Evolutionary conservation across 2,888 invertebrate species (phyloP).

Genomic region (Tricholauxania praeusta): DNA sequence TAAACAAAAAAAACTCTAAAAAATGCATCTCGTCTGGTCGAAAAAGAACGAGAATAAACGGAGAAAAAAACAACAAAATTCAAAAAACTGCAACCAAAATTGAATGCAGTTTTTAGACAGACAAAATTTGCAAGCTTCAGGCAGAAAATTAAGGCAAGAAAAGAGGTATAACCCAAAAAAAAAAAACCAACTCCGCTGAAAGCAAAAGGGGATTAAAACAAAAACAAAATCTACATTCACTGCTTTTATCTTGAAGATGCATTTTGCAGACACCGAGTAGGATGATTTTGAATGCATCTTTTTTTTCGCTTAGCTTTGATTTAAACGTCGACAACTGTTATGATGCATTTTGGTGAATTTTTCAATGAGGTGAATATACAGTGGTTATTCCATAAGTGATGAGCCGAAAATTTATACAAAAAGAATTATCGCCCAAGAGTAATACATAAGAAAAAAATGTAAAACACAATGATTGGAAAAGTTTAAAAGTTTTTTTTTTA

Average conservation of each 20-base stretch:
- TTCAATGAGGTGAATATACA: slow-evolving; percentile 19
- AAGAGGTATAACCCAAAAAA: slow-evolving; percentile 31
- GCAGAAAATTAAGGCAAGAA: neutral
- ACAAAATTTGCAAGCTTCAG: neutral
- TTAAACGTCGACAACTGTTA: slow-evolving; percentile 14
- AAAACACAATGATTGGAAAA: neutral
- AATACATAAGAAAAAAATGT: neutral
- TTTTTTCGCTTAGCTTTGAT: slow-evolving; percentile 4
- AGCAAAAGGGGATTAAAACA: slow-evolving; percentile 22
- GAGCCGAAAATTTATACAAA: no score
- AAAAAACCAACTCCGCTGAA: slow-evolving; percentile 8
- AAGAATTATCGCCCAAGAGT: no score
- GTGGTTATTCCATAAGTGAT: no score
- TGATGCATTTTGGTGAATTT: slow-evolving; percentile 33
- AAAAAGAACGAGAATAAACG: neutral
- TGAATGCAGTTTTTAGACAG: slow-evolving; percentile 29
- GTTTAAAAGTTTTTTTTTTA: no score
- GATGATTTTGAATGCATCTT: slow-evolving; percentile 2
- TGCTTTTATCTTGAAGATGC: slow-evolving; percentile 46
- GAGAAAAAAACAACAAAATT: neutral
- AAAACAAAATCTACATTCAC: slow-evolving; percentile 14
- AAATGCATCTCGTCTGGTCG: slow-evolving; percentile 2
- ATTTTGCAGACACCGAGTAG: slow-evolving; percentile 27
- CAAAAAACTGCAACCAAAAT: slow-evolving; percentile 3
- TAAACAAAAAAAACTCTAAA: neutral